These are phyloP conservation scores for Horisme vitalbata DNA, from an alignment of 2,888 invertebrate species.

Conservation along the genomic window DNA sequence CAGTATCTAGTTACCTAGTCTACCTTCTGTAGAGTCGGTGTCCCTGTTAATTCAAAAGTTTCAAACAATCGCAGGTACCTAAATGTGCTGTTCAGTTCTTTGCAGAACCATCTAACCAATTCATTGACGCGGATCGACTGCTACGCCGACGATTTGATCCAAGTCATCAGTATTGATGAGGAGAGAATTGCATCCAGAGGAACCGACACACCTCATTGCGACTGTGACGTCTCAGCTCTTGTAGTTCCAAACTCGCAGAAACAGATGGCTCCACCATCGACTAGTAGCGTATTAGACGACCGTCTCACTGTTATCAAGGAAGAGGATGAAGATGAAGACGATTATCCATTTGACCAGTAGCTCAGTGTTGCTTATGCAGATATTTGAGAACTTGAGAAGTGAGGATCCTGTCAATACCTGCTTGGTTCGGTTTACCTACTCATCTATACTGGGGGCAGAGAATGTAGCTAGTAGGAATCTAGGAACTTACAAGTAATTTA, in stretches of 20 bases:
- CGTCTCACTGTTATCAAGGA: conserved; percentile 55
- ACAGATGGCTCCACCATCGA: background rate
- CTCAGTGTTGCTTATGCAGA: background rate
- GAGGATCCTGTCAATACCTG: no score
- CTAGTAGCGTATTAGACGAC: conserved; percentile 17
- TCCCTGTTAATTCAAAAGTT: no score
- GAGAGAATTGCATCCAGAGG: conserved; percentile 51
- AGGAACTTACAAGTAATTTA: no score
- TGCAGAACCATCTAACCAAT: conserved; percentile 51
- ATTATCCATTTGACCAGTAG: conserved; percentile 52
- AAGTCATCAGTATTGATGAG: conserved; percentile 58
- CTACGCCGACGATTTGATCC: conserved; percentile 52
- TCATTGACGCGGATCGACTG: conserved; percentile 56
- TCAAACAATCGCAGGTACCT: no score
- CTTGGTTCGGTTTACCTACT: no score
- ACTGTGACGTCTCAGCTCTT: conserved; percentile 10
- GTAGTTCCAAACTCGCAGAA: background rate
- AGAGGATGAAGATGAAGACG: conserved; percentile 53
- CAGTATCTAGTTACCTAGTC: no score
- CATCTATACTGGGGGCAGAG: no score
- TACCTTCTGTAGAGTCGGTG: no score
- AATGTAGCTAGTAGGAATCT: no score
- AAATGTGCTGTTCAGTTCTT: conserved; percentile 16
- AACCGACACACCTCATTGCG: conserved; percentile 37
- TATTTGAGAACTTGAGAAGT: no score